A percentile compares a stretch with the other conserved stretches of the same genome.
Evolutionary conservation across 2,797 vertebrate genomes (phyloP).

Genomic region (Karalla daura): DNA sequence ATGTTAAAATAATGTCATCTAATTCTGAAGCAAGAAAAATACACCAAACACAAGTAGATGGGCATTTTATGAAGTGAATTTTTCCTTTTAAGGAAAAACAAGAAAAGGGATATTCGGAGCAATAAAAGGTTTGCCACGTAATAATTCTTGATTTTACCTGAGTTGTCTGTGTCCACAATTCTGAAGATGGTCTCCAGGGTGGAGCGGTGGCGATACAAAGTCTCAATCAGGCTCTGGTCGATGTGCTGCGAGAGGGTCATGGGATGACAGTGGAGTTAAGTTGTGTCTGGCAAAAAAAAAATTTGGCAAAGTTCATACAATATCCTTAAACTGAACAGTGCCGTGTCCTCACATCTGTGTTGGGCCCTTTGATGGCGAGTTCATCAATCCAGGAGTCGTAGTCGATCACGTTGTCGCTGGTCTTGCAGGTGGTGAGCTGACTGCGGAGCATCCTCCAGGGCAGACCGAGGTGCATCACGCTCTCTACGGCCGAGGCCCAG

Average conservation of each 20-base stretch:
- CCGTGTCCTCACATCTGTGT: conserved; percentile 81
- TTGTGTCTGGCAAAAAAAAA: no score
- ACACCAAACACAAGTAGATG: no score
- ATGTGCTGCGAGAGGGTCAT: conserved; percentile 71
- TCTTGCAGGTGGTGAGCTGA: conserved; percentile 84
- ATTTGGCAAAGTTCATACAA: not conserved
- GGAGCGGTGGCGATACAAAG: conserved; percentile 92
- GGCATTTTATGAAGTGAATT: not conserved
- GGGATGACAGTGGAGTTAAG: not conserved
- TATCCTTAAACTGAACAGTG: conserved; percentile 38
- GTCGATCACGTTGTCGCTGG: conserved; percentile 71
- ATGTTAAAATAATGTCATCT: not conserved
- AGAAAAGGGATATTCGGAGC: no score
- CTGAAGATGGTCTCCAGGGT: conserved; percentile 96
- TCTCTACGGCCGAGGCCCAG: conserved; percentile 89
- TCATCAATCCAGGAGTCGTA: conserved; percentile 90
- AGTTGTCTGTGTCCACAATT: conserved; percentile 94
- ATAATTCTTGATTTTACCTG: conserved; percentile 81
- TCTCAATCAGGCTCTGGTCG: conserved; percentile 91
- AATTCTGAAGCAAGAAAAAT: no score
- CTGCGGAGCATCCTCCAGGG: conserved; percentile 91
- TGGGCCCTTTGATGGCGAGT: conserved; percentile 86
- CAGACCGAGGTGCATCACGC: conserved; percentile 87
- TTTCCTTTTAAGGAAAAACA: not conserved
- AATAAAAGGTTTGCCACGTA: not conserved